Evolutionary conservation across 2,797 vertebrate species (phyloP).

Genomic region (Pseudomugil gertrudae): DNA sequence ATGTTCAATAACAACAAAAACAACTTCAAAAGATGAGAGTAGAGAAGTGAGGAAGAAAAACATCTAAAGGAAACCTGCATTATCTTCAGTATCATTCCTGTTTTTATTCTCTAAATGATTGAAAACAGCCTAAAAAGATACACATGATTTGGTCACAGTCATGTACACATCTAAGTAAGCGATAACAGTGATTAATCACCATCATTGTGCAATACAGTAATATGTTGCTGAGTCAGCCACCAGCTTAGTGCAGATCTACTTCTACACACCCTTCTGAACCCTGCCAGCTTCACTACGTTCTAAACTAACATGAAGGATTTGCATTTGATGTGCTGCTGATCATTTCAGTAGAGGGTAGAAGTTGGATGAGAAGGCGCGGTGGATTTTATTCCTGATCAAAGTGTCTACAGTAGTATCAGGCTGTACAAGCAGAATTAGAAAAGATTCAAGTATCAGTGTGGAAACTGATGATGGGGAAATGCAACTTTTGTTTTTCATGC

Average conservation of each 20-base stretch:
- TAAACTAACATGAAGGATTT: slow-evolving; percentile 9
- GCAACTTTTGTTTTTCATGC: background rate
- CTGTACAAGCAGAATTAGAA: slow-evolving; percentile 4
- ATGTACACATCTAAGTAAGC: slow-evolving; percentile 51
- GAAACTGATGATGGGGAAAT: background rate
- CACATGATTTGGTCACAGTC: slow-evolving; percentile 59
- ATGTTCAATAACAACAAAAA: background rate
- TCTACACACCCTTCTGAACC: slow-evolving; percentile 4
- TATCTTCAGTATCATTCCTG: slow-evolving; percentile 8
- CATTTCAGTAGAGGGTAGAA: slow-evolving; percentile 2
- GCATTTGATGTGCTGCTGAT: slow-evolving; percentile 1
- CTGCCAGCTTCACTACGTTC: background rate
- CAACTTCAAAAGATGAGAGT: background rate
- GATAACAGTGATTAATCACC: slow-evolving; percentile 28
- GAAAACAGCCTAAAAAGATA: slow-evolving; percentile 38
- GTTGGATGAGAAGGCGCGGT: slow-evolving; percentile 23
- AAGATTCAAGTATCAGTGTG: slow-evolving; percentile 1
- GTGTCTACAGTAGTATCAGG: background rate
- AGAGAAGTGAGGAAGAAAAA: too few species aligned
- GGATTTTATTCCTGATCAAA: background rate
- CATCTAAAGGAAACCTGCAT: background rate
- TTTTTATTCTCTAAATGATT: slow-evolving; percentile 62
- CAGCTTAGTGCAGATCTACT: background rate
- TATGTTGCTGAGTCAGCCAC: background rate
- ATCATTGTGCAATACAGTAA: slow-evolving; percentile 50